A percentile compares a stretch with the other conserved stretches of the same genome.
These are phyloP conservation scores for Nebria brevicollis DNA, from an alignment of 2,888 invertebrate species.

Conservation along the genomic window DNA sequence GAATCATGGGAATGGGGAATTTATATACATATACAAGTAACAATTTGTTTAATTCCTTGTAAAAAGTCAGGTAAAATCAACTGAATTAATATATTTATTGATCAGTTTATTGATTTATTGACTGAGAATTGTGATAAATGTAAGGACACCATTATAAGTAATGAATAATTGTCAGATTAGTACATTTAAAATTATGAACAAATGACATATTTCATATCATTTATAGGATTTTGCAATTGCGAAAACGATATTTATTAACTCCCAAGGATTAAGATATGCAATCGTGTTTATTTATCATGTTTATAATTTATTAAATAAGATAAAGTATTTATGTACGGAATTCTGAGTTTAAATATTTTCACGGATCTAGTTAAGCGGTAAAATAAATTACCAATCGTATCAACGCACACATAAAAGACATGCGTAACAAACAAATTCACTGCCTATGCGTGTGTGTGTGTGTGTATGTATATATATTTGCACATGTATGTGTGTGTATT, in stretches of 20 bases:
- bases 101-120: neutral
- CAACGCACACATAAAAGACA: no score
- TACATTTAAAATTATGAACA: neutral
- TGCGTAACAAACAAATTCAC: no score
- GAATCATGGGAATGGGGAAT: neutral
- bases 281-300: neutral
- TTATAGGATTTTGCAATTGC: neutral
- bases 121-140: neutral
- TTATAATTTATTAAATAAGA: no score
- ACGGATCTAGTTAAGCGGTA: no score
- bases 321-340: no score
- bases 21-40: neutral
- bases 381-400: no score
- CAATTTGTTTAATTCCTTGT: neutral
- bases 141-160: neutral
- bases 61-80: neutral
- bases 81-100: neutral
- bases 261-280: neutral
- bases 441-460: no score
- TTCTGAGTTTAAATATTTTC: no score
- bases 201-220: neutral
- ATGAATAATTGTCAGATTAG: neutral
- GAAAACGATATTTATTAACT: neutral
- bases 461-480: no score
- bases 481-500: no score